Percentiles rank a stretch among this genome's conserved stretches.
phyloP scores from a whole-genome alignment of 2,797 vertebrate species.

The Anas capensis region DNA sequence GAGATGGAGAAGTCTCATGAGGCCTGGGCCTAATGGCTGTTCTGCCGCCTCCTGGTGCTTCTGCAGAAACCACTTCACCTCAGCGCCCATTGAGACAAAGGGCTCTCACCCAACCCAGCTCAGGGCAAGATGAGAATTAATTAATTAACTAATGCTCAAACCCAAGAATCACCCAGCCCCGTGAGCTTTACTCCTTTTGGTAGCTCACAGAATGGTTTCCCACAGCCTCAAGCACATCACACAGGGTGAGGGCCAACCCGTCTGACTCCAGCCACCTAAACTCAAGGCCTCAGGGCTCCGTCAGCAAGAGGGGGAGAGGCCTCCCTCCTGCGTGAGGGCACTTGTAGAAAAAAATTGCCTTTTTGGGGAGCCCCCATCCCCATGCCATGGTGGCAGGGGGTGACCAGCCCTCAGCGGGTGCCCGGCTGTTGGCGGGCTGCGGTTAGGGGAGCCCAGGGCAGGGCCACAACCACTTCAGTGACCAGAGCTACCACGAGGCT shows the following conservation, averaged over 20 bases:
- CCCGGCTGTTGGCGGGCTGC: not conserved
- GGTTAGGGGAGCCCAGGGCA: not conserved
- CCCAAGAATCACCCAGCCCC: not conserved
- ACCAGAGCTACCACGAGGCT: not conserved
- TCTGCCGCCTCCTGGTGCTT: not conserved
- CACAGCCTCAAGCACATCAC: not conserved
- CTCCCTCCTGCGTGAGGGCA: not conserved
- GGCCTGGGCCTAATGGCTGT: not conserved
- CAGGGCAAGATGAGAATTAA: not conserved
- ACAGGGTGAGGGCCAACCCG: accelerated
- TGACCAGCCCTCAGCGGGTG: not conserved
- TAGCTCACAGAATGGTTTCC: not conserved
- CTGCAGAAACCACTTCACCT: not conserved
- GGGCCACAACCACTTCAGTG: not conserved
- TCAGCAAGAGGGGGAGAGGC: not conserved
- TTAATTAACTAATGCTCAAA: not conserved
- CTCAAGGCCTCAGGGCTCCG: not conserved
- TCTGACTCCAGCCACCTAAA: not conserved
- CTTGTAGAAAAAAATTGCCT: not conserved
- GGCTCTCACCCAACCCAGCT: not conserved
- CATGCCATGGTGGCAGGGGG: accelerated
- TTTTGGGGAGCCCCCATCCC: not conserved
- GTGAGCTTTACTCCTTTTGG: not conserved
- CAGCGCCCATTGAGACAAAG: not conserved
- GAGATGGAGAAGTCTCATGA: not conserved